Evolutionary conservation across 1,140 invertebrate species (phyloP).

Genomic region (Vanessa tameamea): DNA sequence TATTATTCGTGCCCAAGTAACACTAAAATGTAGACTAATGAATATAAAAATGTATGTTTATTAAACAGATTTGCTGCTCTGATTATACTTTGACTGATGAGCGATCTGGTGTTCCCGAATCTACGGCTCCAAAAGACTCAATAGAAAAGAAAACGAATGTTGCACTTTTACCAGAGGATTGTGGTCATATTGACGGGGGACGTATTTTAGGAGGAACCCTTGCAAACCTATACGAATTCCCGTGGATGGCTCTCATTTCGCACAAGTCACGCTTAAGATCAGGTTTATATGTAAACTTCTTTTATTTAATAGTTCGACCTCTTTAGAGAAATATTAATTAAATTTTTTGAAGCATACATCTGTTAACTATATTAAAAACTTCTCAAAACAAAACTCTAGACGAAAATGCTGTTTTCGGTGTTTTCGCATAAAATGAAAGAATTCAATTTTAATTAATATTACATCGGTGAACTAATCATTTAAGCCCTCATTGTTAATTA

Average conservation of each 20-base stretch:
- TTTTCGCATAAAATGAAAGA: no score
- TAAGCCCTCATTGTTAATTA: no score
- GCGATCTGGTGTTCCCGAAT: not conserved
- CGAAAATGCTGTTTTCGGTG: no score
- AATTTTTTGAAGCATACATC: not conserved
- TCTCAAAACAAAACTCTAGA: no score
- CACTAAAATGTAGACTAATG: no score
- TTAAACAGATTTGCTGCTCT: slow-evolving; percentile 15
- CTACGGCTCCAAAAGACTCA: not conserved
- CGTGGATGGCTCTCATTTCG: slow-evolving; percentile 42
- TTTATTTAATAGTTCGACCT: not conserved
- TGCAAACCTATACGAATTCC: slow-evolving; percentile 37
- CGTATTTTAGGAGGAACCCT: slow-evolving; percentile 28
- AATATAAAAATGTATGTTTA: no score
- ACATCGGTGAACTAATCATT: no score
- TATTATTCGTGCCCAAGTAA: no score
- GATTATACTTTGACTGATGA: slow-evolving; percentile 1
- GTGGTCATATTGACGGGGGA: slow-evolving; percentile 27
- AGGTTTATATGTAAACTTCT: no score
- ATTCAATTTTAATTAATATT: no score
- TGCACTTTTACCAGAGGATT: slow-evolving; percentile 23
- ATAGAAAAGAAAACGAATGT: slow-evolving; percentile 13
- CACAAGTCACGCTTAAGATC: not conserved
- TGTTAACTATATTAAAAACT: no score
- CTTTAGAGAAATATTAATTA: not conserved